Conservation (phyloP, 2,888 invertebrate genomes). For the Artemia sinica region DNA sequence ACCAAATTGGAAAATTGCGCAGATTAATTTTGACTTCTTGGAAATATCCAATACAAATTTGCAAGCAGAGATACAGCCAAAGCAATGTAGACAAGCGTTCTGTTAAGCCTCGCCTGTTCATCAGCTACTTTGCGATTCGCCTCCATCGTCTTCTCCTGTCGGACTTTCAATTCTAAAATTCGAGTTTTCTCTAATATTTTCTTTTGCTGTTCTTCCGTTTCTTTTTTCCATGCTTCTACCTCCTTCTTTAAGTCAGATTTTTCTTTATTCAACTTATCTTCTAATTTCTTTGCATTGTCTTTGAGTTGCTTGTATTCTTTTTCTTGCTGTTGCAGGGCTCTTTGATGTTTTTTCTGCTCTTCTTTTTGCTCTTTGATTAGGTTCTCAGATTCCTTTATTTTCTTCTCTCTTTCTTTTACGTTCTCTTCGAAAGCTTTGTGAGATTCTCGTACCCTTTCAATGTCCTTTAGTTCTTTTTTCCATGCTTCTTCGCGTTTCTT, state of each 20-base stretch:
- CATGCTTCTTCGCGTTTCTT: constrained; percentile 6
- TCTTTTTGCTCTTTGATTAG: background rate
- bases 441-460: constrained; percentile 1
- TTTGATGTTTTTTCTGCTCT: constrained; percentile 1
- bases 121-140: too few species aligned
- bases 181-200: background rate
- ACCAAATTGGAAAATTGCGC: too few species aligned
- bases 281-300: background rate
- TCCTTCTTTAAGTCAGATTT: background rate
- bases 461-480: background rate
- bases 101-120: too few species aligned
- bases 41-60: too few species aligned
- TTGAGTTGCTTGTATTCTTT: background rate
- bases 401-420: background rate
- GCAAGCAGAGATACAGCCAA: too few species aligned
- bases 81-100: too few species aligned
- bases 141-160: background rate
- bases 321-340: constrained; percentile 4
- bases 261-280: constrained; percentile 5
- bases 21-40: too few species aligned
- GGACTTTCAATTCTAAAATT: background rate
- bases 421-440: constrained; percentile 10
- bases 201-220: background rate
- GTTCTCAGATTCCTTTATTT: constrained; percentile 10
- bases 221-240: background rate